Evolutionary conservation across 2,113 vertebrate species (phyloP).

Genomic region (Scatophagus argus): DNA sequence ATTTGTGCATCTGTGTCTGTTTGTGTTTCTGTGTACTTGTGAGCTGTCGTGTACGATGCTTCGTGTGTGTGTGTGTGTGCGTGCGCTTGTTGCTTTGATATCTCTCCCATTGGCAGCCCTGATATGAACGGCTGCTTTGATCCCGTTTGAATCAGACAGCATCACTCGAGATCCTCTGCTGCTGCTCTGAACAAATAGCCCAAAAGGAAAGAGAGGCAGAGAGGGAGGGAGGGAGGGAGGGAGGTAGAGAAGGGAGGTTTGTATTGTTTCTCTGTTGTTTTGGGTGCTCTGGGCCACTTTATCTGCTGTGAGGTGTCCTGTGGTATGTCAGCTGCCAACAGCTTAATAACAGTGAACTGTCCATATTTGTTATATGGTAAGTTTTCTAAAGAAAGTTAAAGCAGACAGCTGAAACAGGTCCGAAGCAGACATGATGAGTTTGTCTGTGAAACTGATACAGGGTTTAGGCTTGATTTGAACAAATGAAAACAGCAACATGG

Average conservation of each 20-base stretch:
- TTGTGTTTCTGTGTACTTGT: background rate
- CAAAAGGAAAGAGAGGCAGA: constrained; percentile 38
- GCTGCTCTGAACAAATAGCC: constrained; percentile 65
- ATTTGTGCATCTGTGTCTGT: background rate
- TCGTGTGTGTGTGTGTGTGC: background rate
- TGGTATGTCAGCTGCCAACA: constrained; percentile 12
- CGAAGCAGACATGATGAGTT: constrained; percentile 8
- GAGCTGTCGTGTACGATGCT: constrained; percentile 10
- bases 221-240: background rate
- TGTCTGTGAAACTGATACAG: background rate
- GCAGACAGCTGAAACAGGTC: constrained; percentile 16
- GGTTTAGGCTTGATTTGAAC: constrained; percentile 4
- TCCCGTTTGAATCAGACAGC: constrained; percentile 65
- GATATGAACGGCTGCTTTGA: constrained; percentile 69
- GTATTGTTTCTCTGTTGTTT: constrained; percentile 25
- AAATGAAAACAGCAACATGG: background rate
- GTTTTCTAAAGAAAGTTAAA: background rate
- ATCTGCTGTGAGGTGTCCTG: constrained; percentile 13
- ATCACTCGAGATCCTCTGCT: constrained; percentile 52
- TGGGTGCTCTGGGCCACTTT: constrained; percentile 11
- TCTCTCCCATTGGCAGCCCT: constrained; percentile 52
- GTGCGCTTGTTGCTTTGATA: constrained; percentile 56
- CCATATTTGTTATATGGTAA: background rate
- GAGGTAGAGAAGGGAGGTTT: background rate
- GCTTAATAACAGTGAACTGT: constrained; percentile 2